A percentile compares a stretch with the other conserved stretches of the same genome.
phyloP scores from a whole-genome alignment of 2,888 invertebrate species.

The Drosophila suboccidentalis region DNA sequence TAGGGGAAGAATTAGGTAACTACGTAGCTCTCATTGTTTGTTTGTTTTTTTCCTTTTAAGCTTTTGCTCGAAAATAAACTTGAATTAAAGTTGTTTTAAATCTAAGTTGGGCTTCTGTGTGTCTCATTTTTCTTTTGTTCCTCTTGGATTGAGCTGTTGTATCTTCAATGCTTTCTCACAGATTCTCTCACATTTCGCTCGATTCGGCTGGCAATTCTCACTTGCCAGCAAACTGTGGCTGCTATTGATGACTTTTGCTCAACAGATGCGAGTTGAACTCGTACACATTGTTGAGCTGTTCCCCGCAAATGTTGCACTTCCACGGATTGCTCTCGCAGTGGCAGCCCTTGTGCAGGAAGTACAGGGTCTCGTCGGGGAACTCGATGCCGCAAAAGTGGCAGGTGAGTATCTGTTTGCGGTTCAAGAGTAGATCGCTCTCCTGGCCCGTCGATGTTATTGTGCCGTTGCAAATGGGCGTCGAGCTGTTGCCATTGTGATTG shows the following conservation, averaged over 20 bases:
- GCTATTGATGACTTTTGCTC: constrained; percentile 95
- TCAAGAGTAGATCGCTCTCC: constrained; percentile 86
- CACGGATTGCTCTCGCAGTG: constrained; percentile 98
- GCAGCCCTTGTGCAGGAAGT: constrained; percentile 98
- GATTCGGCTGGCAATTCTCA: constrained; percentile 36
- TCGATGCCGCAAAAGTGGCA: constrained; percentile 97
- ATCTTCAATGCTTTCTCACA: constrained; percentile 8
- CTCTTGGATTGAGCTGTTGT: constrained; percentile 16
- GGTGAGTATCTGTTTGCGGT: constrained; percentile 88
- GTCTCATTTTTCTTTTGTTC: constrained; percentile 3
- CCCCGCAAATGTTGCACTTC: constrained; percentile 99
- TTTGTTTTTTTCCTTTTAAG: not conserved
- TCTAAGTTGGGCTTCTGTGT: constrained; percentile 11
- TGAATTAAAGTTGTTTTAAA: constrained; percentile 21
- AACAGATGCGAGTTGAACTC: constrained; percentile 98
- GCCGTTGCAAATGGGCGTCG: constrained; percentile 87
- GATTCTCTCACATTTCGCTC: not conserved
- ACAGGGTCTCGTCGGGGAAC: constrained; percentile 97
- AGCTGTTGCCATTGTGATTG: constrained; percentile 39
- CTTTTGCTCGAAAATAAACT: constrained; percentile 34
- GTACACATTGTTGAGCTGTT: constrained; percentile 97
- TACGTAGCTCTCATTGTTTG: constrained; percentile 83
- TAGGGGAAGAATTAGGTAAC: constrained; percentile 83
- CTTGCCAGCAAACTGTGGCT: constrained; percentile 77
- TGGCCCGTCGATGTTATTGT: constrained; percentile 91